Conservation (phyloP, 2,113 vertebrate genomes). For the Andinoacara biseriatus region DNA sequence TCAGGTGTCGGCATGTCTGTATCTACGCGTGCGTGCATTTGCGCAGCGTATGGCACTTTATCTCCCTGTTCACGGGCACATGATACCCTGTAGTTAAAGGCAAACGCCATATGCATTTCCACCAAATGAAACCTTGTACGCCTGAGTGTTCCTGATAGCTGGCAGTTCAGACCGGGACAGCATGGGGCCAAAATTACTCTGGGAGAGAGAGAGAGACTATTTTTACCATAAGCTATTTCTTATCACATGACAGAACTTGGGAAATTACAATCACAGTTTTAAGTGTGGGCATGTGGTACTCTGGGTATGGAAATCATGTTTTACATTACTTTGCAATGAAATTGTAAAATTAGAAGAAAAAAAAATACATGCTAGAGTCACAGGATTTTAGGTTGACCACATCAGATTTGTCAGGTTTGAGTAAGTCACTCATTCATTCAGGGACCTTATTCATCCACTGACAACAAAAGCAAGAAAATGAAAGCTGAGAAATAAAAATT, state of each 20-base stretch:
- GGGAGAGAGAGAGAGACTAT: constrained; percentile 54
- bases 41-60: constrained; percentile 24
- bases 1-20: constrained; percentile 38
- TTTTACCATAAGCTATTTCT: constrained; percentile 45
- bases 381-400: not conserved
- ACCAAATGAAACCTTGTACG: constrained; percentile 56
- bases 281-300: not conserved
- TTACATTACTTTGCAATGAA: not conserved
- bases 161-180: constrained; percentile 59
- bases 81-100: constrained; percentile 25
- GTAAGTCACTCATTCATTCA: not conserved
- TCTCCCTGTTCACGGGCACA: constrained; percentile 40
- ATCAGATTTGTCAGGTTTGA: too few relatives aligned
- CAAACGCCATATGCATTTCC: constrained; percentile 42
- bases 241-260: constrained; percentile 44
- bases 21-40: constrained; percentile 19
- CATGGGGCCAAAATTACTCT: constrained; percentile 44
- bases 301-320: not conserved
- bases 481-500: not conserved
- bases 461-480: not conserved
- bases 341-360: not conserved
- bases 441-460: not conserved
- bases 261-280: constrained; percentile 42
- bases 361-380: too few relatives aligned
- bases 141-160: constrained; percentile 56